phyloP scores from a whole-genome alignment of 2,113 vertebrate species.

The Bos indicus region DNA sequence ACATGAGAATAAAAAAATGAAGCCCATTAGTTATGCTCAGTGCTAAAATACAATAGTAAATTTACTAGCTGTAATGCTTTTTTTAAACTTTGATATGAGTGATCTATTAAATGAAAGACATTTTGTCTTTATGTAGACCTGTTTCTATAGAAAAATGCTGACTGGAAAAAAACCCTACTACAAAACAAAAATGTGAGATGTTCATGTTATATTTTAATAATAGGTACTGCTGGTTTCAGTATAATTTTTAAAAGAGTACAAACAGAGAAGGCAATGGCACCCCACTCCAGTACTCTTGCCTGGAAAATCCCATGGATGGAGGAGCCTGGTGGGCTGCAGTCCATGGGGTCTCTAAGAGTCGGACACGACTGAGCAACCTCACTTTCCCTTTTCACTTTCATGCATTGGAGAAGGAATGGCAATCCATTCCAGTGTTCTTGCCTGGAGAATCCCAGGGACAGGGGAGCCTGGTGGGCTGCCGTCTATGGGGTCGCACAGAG shows the following conservation, averaged over 20 bases:
- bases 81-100: background rate
- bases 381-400: too few species aligned
- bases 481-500: too few species aligned
- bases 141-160: background rate
- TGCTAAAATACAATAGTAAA: conserved; percentile 2
- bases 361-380: too few species aligned
- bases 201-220: background rate
- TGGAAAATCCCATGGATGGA: too few species aligned
- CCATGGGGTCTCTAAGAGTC: too few species aligned
- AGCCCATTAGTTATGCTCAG: background rate
- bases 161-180: background rate
- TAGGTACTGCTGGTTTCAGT: background rate
- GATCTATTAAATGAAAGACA: background rate
- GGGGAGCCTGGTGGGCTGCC: too few species aligned
- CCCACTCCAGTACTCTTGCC: too few species aligned
- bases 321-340: too few species aligned
- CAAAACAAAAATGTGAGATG: background rate
- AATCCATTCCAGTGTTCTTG: too few species aligned
- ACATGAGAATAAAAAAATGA: background rate
- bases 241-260: background rate
- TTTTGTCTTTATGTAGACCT: background rate
- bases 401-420: too few species aligned
- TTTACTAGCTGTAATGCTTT: background rate
- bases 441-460: too few species aligned
- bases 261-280: too few species aligned